A percentile compares a stretch with the other conserved stretches of the same genome.
These are phyloP conservation scores for Tribolium madens DNA, from an alignment of 1,140 invertebrate species.

Conservation along the genomic window DNA sequence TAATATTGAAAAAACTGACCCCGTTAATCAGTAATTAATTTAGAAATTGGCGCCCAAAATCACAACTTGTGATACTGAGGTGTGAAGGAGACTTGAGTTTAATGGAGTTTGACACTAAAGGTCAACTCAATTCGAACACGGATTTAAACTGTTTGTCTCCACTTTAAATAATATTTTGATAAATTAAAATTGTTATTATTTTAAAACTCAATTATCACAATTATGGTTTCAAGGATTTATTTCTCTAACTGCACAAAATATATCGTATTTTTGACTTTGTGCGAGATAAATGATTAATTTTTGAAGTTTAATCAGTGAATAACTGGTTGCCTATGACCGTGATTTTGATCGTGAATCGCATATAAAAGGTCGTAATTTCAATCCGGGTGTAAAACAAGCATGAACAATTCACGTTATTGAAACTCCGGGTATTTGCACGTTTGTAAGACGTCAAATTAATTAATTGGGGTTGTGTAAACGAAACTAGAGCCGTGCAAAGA, in stretches of 20 bases:
- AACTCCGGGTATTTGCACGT: background rate
- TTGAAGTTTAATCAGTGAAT: background rate
- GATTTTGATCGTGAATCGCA: conserved; percentile 1
- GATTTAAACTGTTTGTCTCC: conserved; percentile 11
- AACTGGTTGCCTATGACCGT: conserved; percentile 3
- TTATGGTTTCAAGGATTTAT: background rate
- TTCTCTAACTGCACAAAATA: too few species aligned
- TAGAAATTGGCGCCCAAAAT: conserved; percentile 15
- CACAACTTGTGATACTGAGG: background rate
- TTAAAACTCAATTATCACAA: conserved; percentile 19
- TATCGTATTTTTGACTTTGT: background rate
- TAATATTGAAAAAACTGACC: conserved; percentile 13
- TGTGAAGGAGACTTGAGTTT: background rate
- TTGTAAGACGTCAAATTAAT: conserved; percentile 8
- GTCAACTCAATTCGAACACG: conserved; percentile 28
- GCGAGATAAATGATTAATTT: too few species aligned
- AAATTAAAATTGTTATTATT: background rate
- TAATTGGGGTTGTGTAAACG: conserved; percentile 4
- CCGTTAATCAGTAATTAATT: background rate
- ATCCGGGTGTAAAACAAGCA: conserved; percentile 13
- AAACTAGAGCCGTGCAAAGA: background rate
- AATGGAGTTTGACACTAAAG: conserved; percentile 8
- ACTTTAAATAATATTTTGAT: background rate
- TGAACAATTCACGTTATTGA: background rate
- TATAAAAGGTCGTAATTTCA: conserved; percentile 5